Conservation (phyloP, 2,113 vertebrate species). For the Poicephalus meyeri region DNA sequence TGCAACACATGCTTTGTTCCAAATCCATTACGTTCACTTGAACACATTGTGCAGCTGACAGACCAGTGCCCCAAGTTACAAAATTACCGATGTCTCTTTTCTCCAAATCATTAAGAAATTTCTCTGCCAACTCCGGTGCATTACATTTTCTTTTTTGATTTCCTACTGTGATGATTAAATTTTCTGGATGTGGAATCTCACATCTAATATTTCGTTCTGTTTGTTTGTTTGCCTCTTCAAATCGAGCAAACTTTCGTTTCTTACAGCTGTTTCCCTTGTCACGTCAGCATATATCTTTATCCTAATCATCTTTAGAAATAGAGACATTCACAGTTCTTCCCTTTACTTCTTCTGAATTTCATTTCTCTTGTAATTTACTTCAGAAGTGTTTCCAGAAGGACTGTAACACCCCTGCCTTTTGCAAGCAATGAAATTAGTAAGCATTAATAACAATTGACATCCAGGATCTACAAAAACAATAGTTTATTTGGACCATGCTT, state of each 20-base stretch:
- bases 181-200: not conserved
- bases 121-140: not conserved
- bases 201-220: not conserved
- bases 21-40: not conserved
- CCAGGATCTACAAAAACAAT: not conserved
- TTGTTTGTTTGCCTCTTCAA: not conserved
- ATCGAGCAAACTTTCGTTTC: not conserved
- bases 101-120: conserved; percentile 2
- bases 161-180: conserved; percentile 16
- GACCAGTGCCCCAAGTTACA: not conserved
- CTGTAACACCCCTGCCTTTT: not conserved
- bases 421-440: not conserved
- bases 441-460: not conserved
- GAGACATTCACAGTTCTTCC: not conserved
- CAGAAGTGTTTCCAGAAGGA: not conserved
- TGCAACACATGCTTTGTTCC: not conserved
- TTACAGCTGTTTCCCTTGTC: not conserved
- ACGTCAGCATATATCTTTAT: not conserved
- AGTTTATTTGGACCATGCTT: not conserved
- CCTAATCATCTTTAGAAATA: not conserved
- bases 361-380: not conserved
- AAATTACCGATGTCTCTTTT: not conserved
- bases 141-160: conserved; percentile 32
- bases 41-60: not conserved
- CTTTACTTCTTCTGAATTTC: not conserved